Evolutionary conservation across 2,797 vertebrate species (phyloP).

Genomic region (Morelia viridis): DNA sequence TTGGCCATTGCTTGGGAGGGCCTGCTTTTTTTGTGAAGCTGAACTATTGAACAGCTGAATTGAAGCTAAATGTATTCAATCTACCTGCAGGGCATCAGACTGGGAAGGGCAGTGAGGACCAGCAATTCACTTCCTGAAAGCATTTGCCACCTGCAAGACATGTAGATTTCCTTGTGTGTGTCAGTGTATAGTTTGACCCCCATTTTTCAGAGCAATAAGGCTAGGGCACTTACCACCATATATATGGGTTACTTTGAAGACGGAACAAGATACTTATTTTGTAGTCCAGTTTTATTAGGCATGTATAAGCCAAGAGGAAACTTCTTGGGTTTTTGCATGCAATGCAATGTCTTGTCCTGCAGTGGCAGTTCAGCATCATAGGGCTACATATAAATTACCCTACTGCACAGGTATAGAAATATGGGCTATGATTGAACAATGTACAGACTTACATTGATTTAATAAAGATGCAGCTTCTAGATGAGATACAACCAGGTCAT

Average conservation of each 20-base stretch:
- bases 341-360: not conserved
- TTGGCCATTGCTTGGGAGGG: not conserved
- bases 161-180: not conserved
- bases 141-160: not conserved
- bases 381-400: not conserved
- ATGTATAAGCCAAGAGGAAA: not conserved
- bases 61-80: not conserved
- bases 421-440: not conserved
- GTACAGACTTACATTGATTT: not conserved
- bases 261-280: not conserved
- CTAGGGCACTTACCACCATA: not conserved
- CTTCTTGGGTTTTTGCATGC: not conserved
- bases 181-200: not conserved
- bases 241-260: not conserved
- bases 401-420: not conserved
- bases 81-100: not conserved
- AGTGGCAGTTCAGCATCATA: not conserved
- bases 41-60: not conserved
- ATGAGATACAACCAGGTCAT: not conserved
- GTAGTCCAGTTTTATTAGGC: not conserved
- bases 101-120: not conserved
- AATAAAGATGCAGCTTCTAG: not conserved
- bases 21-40: not conserved
- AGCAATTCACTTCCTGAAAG: not conserved
- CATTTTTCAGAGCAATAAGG: not conserved